Base-by-base conservation (phyloP, 2,888 invertebrate species). In the Cylloceria caligata region DNA sequence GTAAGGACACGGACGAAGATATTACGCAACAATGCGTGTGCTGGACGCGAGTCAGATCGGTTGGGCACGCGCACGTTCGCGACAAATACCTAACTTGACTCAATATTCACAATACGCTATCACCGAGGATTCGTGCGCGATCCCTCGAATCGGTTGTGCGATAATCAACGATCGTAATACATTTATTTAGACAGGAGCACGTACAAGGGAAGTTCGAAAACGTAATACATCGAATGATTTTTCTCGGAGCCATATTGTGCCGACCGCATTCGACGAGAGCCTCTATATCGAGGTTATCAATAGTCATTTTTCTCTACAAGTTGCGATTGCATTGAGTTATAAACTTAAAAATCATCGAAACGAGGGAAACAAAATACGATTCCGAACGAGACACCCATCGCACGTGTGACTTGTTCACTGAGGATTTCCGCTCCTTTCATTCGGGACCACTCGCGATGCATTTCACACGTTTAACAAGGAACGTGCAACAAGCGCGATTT, bases 71-170 rank as follows among this genome's bases (percentile, higher is more conserved):
- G 72, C 67, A 24, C 72, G 65, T 30, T 16, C 68, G 68, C 39
- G 57, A 67, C 72, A 67, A 60, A 73, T 73, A 67, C 64, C 65
- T 39, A 79, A 74, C 52, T 42, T 30, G 74, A 45, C 69, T 80
- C 68, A 80, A 75, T 75, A 80, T 80, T 80, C 80, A 80, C 45
- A 64, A 69, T 80, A 64, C 80, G 80, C 69, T 69, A 69, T 69
- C 80, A 55, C 52, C 21, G 55, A 65, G 78, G 47, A 78, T 71
- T 72, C 72, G 73, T 62, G 55, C 60, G 67, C 39, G 21, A 72
- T 71, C 34, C 55, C 47, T 36, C 45, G 39, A 79, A 68, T 79
- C 67, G 60, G 9, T 74, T 49, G 64, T 30, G 57, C 49, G 67
- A 79, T 73, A 49, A 45, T 45, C n/a, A 55, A 49, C 52, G n/a